Evolutionary conservation across 2,113 vertebrate genomes (phyloP).

Genomic region (Seriola quinqueradiata): DNA sequence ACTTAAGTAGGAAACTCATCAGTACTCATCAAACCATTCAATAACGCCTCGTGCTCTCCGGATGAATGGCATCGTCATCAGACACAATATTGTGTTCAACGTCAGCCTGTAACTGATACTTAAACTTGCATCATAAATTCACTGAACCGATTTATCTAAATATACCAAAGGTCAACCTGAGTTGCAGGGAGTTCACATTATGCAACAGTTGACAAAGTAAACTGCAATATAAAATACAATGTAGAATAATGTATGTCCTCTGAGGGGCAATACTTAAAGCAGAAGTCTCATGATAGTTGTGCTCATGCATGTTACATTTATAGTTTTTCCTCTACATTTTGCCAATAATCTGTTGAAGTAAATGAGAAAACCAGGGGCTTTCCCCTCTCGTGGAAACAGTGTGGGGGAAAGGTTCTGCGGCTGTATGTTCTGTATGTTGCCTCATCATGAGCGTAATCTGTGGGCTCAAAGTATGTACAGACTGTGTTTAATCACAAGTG

Average conservation of each 20-base stretch:
- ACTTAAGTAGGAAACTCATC: too few relatives aligned
- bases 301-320: not conserved
- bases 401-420: conserved; percentile 19
- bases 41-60: too few relatives aligned
- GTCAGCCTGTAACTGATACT: not conserved
- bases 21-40: too few relatives aligned
- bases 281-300: not conserved
- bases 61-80: too few relatives aligned
- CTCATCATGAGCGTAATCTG: conserved; percentile 17
- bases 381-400: conserved; percentile 1
- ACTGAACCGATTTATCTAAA: not conserved
- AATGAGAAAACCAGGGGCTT: not conserved
- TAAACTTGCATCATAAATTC: not conserved
- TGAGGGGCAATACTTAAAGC: not conserved
- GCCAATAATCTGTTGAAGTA: not conserved
- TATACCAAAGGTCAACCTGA: not conserved
- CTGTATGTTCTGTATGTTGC: conserved; percentile 1
- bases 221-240: not conserved
- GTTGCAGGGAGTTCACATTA: not conserved
- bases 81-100: too few relatives aligned
- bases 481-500: not conserved
- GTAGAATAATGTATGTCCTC: not conserved
- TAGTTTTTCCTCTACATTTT: not conserved
- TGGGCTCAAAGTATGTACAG: conserved; percentile 32
- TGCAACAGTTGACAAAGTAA: not conserved